Evolutionary conservation across 2,113 vertebrate genomes (phyloP), one percentile per base, ranked within the genome.

Genomic region (Corythoichthys intestinalis): DNA sequence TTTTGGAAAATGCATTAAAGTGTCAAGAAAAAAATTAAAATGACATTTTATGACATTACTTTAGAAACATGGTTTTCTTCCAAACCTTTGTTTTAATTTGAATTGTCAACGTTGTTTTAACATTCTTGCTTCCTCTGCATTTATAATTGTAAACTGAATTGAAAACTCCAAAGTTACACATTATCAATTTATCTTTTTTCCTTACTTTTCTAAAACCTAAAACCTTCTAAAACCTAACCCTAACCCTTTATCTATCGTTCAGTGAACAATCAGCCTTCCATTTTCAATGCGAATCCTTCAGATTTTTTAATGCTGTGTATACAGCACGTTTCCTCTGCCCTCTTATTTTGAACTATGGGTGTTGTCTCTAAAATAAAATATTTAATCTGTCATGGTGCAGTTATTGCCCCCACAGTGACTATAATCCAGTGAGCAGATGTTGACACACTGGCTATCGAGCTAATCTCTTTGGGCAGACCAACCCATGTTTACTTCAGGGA

Each of bases 331-430:
- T 74, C 57, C 66, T 62, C 50, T 53, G 53, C 50, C 52, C 8
- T 60, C 44, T 28, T 54, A 83, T 56, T 83, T 75, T 84, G 80
- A 89, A 86, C 81, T 79, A 7, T 76, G 78, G 88, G 87, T 78
- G 88, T 90, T 70, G 84, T 66, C 82, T 20, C 13, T n/a, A 54
- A 20, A 66, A 73, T 44, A 35, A 37, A 71, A 57, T 88, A 57
- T 89, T 91, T 90, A 78, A 82, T 74, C 75, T 77, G 78, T 84
- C 78, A 74, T 49, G 67, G 60, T 79, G 76, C 72, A 78, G 74
- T 71, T 72, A 66, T 65, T 82, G 20, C 68, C 39, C 38, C 50
- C 69, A 53, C 66, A 54, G 28, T 34, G 10, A 68, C 47, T 78
- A 66, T 61, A 50, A 67, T 3, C 20, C 50, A 20, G 9, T 78